Conservation (phyloP, 2,888 invertebrate species). For the Prenolepis imparis region DNA sequence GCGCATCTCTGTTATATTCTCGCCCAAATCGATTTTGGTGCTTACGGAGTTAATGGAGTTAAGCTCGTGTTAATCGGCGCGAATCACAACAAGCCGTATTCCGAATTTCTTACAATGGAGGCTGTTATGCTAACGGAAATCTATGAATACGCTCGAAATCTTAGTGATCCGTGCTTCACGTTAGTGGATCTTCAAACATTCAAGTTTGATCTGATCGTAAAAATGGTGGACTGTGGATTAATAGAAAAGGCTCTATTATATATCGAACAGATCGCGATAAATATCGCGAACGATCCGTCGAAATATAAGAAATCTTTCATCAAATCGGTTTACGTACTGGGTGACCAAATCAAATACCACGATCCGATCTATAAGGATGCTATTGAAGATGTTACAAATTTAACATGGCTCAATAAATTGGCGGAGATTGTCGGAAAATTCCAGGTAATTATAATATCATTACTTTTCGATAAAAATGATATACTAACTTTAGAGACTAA, state of each 20-base stretch:
- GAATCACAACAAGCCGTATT: conserved; percentile 89
- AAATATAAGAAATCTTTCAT: conserved; percentile 87
- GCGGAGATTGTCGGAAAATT: conserved; percentile 85
- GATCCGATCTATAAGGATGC: conserved; percentile 89
- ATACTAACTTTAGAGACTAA: conserved; percentile 18
- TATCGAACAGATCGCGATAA: conserved; percentile 92
- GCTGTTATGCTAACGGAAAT: conserved; percentile 98
- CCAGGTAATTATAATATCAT: conserved; percentile 80
- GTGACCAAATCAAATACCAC: conserved; percentile 90
- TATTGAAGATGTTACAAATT: conserved; percentile 87
- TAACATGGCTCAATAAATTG: conserved; percentile 88
- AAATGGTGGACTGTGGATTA: conserved; percentile 93
- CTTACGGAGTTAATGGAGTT: conserved; percentile 86
- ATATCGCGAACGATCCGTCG: conserved; percentile 88
- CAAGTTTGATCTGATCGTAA: conserved; percentile 93
- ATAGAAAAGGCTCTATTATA: conserved; percentile 94
- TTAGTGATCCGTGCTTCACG: conserved; percentile 91
- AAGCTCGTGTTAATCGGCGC: conserved; percentile 94
- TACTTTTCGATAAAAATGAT: not conserved
- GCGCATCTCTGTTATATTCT: conserved; percentile 99
- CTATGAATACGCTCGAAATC: conserved; percentile 96
- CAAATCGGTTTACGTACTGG: conserved; percentile 87
- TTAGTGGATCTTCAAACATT: conserved; percentile 92
- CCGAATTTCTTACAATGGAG: conserved; percentile 92
- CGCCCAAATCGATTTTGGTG: conserved; percentile 90